A percentile compares a stretch with the other conserved stretches of the same genome.
Conservation (phyloP, 2,888 invertebrate genomes). For the Meloe dianella region DNA sequence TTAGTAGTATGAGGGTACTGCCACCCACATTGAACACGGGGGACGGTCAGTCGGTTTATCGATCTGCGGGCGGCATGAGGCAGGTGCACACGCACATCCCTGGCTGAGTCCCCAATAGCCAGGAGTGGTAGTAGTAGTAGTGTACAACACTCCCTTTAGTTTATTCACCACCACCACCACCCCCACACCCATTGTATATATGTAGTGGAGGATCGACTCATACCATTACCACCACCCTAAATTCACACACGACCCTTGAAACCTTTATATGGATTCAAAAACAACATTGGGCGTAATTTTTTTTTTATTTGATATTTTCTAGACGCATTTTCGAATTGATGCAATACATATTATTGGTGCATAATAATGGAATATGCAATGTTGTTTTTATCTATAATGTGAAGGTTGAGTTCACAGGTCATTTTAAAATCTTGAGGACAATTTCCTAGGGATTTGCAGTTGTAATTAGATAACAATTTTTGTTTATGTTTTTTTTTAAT, state of each 20-base stretch:
- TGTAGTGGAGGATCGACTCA: slow-evolving; percentile 1
- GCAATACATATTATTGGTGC: not conserved
- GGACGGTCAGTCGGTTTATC: slow-evolving; percentile 39
- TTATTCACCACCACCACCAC: slow-evolving; percentile 22
- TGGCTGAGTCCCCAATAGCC: slow-evolving; percentile 45
- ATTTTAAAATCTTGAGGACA: slow-evolving; percentile 1
- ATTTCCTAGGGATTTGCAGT: slow-evolving; percentile 18
- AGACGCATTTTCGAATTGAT: not conserved
- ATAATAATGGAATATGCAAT: not conserved
- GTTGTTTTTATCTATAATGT: not conserved
- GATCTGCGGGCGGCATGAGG: slow-evolving; percentile 47
- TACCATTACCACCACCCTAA: too few relatives aligned
- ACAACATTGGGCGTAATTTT: not conserved
- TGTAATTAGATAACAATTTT: slow-evolving; percentile 17
- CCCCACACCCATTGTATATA: slow-evolving; percentile 35
- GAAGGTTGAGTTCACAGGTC: slow-evolving; percentile 8
- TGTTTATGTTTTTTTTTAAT: not conserved
- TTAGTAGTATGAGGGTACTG: slow-evolving; percentile 20
- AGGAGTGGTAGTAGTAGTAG: slow-evolving; percentile 39
- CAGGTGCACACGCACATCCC: slow-evolving; percentile 54
- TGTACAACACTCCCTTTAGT: slow-evolving; percentile 37
- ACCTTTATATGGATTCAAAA: slow-evolving; percentile 18
- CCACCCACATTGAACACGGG: slow-evolving; percentile 18
- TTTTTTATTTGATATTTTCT: not conserved
- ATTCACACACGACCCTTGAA: too few relatives aligned